phyloP scores from a whole-genome alignment of 2,797 vertebrate species.

The Artibeus lituratus region DNA sequence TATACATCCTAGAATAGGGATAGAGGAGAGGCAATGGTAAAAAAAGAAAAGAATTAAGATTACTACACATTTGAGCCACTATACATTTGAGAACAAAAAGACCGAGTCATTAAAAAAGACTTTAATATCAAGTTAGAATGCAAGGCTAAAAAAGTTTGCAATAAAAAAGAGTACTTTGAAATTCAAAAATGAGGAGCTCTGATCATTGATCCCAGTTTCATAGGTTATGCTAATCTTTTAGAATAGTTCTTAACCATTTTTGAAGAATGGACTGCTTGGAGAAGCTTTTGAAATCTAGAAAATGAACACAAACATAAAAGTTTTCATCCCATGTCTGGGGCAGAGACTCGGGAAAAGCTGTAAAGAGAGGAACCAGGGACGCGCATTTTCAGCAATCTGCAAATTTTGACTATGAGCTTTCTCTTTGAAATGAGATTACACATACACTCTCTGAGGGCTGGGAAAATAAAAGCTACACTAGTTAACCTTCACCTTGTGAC shows the following conservation, averaged over 20 bases:
- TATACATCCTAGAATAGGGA: not conserved
- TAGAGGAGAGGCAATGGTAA: not conserved
- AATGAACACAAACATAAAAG: not conserved
- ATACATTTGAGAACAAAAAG: not conserved
- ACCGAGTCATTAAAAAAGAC: not conserved
- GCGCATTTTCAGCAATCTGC: not conserved
- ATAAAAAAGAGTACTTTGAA: not conserved
- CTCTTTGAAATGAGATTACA: not conserved
- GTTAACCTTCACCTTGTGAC: not conserved
- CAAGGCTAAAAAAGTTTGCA: not conserved
- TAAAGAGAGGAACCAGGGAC: not conserved
- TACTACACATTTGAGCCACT: not conserved
- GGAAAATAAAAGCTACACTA: not conserved
- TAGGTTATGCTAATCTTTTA: not conserved
- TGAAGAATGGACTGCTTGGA: not conserved
- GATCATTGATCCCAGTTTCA: not conserved
- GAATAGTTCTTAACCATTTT: not conserved
- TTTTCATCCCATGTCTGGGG: not conserved
- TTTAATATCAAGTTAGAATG: not conserved
- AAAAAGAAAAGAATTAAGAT: not conserved
- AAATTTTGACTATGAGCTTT: not conserved
- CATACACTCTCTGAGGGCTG: not conserved
- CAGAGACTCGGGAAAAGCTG: not conserved
- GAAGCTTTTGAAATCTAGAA: not conserved
- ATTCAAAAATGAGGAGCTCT: not conserved